Base-by-base conservation (phyloP, 2,888 invertebrate species). In the Protodeltote pygarga region DNA sequence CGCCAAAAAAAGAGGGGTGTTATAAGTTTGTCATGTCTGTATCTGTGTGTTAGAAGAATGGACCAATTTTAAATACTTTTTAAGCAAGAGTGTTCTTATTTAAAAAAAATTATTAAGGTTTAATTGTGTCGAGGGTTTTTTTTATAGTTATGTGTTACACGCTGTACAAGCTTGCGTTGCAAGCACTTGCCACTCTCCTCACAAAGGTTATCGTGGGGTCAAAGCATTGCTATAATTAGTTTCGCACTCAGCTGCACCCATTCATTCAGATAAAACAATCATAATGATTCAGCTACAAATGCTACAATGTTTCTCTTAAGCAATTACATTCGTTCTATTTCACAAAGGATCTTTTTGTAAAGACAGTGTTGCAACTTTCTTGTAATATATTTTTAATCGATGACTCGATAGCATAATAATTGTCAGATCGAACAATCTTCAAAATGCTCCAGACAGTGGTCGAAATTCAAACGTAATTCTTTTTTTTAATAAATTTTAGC, bases 161-260 rank as follows among this genome's bases (percentile, higher is more conserved):
- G 25, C 29, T 31, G 41, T 54, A 29, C 32, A 48, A 38, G 48
- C 33, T 25, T 28, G 32, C 27, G 57, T 41, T 35, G 48, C 54
- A 35, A 60, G 38, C 42, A 50, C 49, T 61, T 39, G 53, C 60
- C 59, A 69, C 46, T 60, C 64, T 31, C 59, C 45, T 29, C 16
- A 34, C 51, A 53, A 54, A 70, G 82, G 81, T 78, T 83, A 84
- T 83, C 83, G 46, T 8, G 31, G 57, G 80, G 77, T 81, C 81
- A 72, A 29, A 66, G 67, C 68, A 63, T 65, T 63, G 77, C 83
- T 84, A 84, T 83, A 80, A 83, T 84, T 84, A 83, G 81, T 65
- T 21, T 46, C 37, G 68, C 73, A 63, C 66, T 64, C 77, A 64
- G 71, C 70, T 75, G 77, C 65, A 76, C 65, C 63, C 66, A 61